Evolutionary conservation across 2,113 vertebrate species (phyloP), one percentile per base, ranked within the genome.

Genomic region (Aegithalos caudatus): DNA sequence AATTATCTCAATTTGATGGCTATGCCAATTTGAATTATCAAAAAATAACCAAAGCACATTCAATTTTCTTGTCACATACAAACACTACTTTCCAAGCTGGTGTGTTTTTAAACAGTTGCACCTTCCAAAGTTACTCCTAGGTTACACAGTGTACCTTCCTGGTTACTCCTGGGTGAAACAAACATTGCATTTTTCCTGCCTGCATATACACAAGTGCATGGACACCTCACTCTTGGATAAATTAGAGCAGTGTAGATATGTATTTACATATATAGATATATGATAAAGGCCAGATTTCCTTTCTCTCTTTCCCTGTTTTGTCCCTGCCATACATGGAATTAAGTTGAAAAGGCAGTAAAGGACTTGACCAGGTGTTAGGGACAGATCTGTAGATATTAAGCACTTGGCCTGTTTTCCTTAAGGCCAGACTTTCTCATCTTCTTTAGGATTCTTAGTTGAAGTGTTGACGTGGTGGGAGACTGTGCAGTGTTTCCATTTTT

Each of bases 1-100:
- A 54, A 95, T 95, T 88, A 77, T 87, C 86, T 95, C 88, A 76
- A 74, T 94, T 91, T 97, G 92, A 94, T 72, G 86, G 66, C 86
- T 78, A 27, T 90, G 77, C 57, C 45, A 91, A 61, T 95, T 91
- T 94, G 83, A 66, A 86, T 93, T 94, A 54, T 79, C 71, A 93
- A 96, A 95, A 93, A 90, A 87, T 91, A 93, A 77, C 86, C 85
- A 69, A 93, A 86, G 89, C 78, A 65, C 6, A 50, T 94, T 96
- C 45, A 57, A 11, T 96, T 97, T 97, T 77, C 67, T 74, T 95
- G 82, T 96, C 87, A 86, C 74, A 60, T 78, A 81, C 51, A 92
- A 95, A 83, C 38, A 44, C 18, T 64, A 44, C 31, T 86, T 90
- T 42, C 71, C 47, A 62, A 70, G 60, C 87, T 11, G 15, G 15